These are phyloP conservation scores for Budorcas taxicolor DNA, from an alignment of 2,113 vertebrate species.

Conservation along the genomic window DNA sequence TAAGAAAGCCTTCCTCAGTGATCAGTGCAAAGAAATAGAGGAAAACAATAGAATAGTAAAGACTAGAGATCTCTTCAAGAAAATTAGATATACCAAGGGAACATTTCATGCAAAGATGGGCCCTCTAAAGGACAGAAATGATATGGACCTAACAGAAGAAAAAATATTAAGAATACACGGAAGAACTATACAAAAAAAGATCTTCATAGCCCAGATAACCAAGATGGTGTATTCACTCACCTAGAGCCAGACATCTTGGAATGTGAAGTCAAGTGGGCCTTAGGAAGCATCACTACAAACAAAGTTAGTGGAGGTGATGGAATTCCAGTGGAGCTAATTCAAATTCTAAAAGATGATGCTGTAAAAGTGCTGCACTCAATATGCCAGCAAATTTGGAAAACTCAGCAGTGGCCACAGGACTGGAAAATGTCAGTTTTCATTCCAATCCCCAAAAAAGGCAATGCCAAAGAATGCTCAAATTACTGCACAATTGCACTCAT, in stretches of 20 bases:
- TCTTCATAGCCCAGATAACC: neutral
- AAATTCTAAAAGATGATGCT: neutral
- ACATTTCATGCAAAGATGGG: neutral
- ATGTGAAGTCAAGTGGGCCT: neutral
- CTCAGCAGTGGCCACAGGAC: neutral
- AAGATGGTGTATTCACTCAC: neutral
- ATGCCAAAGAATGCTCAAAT: neutral
- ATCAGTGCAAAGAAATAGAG: neutral
- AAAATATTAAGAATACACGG: neutral
- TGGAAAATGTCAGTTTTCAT: neutral
- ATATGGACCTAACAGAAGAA: neutral
- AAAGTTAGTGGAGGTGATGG: neutral
- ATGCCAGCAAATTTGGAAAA: neutral
- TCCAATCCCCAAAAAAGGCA: neutral
- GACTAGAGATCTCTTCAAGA: neutral
- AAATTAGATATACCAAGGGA: neutral
- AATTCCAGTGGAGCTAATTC: neutral
- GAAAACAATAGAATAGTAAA: neutral
- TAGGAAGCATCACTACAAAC: neutral
- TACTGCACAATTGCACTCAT: neutral
- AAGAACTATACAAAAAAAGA: neutral
- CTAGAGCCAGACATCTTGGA: neutral
- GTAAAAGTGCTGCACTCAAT: neutral
- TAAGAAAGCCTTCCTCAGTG: neutral
- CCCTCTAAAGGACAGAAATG: neutral